Conservation (phyloP, 1,140 invertebrate genomes). For the Euura lappo region DNA sequence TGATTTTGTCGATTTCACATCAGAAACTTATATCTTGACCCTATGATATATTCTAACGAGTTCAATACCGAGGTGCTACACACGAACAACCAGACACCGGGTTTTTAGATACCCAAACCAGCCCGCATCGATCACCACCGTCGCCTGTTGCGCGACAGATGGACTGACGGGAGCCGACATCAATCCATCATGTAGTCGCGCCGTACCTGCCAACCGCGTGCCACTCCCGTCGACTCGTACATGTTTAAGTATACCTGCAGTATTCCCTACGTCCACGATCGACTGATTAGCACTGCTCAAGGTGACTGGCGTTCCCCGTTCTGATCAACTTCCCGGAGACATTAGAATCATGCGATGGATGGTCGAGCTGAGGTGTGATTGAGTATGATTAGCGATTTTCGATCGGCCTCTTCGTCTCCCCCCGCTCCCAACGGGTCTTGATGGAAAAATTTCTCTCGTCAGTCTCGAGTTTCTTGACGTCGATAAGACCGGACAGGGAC, state of each 20-base stretch:
- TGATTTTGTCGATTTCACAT: too few relatives aligned
- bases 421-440: too few relatives aligned
- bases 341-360: too few relatives aligned
- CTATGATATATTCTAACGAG: too few relatives aligned
- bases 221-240: constrained; percentile 22
- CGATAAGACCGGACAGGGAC: constrained; percentile 4
- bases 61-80: background rate
- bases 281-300: constrained; percentile 19
- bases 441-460: constrained; percentile 13
- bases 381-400: constrained; percentile 8
- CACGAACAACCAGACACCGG: background rate
- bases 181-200: constrained; percentile 52
- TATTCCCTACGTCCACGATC: background rate
- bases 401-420: background rate
- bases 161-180: constrained; percentile 35
- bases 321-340: too few relatives aligned
- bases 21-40: too few relatives aligned
- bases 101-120: constrained; percentile 1
- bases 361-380: background rate
- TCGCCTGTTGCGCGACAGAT: constrained; percentile 47
- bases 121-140: constrained; percentile 55
- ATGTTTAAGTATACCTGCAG: constrained; percentile 31
- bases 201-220: constrained; percentile 36
- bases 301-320: too few relatives aligned
- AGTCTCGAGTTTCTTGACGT: background rate